These are phyloP conservation scores for Zosterops pallidus DNA, from an alignment of 2,113 vertebrate genomes.

Conservation along the genomic window DNA sequence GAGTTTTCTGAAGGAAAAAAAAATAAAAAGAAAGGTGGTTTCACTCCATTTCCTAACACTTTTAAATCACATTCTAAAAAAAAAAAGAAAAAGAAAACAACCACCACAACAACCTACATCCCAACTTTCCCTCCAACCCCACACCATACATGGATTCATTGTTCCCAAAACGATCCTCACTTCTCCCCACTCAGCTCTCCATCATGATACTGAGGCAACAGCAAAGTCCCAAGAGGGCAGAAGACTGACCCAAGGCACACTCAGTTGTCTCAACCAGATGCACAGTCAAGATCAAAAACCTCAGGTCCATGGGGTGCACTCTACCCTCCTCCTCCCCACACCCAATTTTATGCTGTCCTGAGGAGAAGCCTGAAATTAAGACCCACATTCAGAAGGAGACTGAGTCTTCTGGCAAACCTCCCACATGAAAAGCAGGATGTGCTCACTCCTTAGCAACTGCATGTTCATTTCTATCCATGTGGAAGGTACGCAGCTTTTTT, in stretches of 20 bases:
- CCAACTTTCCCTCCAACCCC: neutral
- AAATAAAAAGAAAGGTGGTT: neutral
- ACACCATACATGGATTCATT: neutral
- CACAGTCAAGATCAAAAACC: neutral
- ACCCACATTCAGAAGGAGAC: neutral
- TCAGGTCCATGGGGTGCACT: fast-evolving
- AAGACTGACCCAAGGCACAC: neutral
- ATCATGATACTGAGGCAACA: neutral
- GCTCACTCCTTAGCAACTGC: neutral
- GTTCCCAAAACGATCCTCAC: neutral
- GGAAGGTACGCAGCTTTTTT: neutral
- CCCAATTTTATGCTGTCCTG: neutral
- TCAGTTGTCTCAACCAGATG: neutral
- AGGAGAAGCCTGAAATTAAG: neutral
- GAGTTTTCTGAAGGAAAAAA: neutral
- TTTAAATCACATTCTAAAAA: neutral
- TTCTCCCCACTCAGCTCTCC: neutral
- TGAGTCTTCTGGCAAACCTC: neutral
- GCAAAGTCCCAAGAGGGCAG: neutral
- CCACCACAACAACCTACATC: neutral
- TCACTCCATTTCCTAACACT: neutral
- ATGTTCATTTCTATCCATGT: neutral
- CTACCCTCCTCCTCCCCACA: neutral
- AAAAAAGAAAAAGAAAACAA: neutral
- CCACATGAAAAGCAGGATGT: neutral